These are phyloP conservation scores for Drosophila cyrtoloma DNA, from an alignment of 2,888 invertebrate species.

Conservation along the genomic window DNA sequence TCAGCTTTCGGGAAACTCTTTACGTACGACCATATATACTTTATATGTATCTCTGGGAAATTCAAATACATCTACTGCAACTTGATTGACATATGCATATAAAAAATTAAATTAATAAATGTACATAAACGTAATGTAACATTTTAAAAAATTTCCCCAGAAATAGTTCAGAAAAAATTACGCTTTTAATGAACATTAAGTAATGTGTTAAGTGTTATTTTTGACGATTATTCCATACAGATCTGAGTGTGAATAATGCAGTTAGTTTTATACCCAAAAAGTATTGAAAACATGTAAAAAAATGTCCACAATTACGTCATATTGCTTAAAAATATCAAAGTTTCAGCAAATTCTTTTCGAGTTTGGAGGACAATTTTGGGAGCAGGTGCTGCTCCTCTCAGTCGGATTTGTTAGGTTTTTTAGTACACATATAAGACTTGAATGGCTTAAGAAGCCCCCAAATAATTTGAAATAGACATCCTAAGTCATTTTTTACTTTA, in stretches of 20 bases:
- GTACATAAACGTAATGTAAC: neutral
- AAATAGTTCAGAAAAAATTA: neutral
- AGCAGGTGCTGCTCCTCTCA: neutral
- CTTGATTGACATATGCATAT: constrained; percentile 2
- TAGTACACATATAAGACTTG: too few relatives aligned
- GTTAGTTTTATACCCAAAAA: constrained; percentile 20
- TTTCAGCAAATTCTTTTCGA: constrained; percentile 38
- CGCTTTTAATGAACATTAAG: neutral
- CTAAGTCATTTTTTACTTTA: too few relatives aligned
- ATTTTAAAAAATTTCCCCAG: neutral
- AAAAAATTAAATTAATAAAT: constrained; percentile 3
- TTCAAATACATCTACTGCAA: neutral
- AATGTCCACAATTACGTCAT: neutral
- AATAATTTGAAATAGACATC: too few relatives aligned
- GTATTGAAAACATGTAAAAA: neutral
- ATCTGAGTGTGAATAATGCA: constrained; percentile 5
- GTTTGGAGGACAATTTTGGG: neutral
- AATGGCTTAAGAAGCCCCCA: too few relatives aligned
- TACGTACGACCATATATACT: constrained; percentile 23
- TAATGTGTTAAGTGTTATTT: constrained; percentile 18
- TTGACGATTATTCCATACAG: constrained; percentile 17
- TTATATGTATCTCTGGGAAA: neutral
- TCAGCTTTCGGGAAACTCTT: constrained; percentile 57
- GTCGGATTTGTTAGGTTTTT: neutral
- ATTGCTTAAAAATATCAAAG: neutral